These are phyloP conservation scores for Cancer borealis DNA, from an alignment of 2,888 invertebrate genomes.

Conservation along the genomic window DNA sequence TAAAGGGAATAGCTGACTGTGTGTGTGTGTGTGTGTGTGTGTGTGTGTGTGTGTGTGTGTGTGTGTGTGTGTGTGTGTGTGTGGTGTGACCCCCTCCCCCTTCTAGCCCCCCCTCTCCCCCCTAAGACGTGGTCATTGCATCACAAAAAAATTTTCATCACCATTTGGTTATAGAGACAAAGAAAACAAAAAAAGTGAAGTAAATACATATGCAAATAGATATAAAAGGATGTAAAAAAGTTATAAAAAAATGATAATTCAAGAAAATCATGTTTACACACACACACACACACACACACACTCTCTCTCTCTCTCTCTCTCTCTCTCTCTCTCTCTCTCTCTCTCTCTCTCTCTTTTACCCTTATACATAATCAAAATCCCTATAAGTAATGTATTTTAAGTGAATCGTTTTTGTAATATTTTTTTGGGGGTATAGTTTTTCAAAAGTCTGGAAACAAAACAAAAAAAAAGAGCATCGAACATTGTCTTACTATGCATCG, in stretches of 20 bases:
- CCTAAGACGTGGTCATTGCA: neutral
- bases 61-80: slow-evolving; percentile 21
- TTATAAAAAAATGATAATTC: neutral
- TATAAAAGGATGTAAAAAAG: neutral
- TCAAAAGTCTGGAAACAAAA: neutral
- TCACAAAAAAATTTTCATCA: neutral
- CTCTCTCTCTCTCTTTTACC: neutral
- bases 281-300: neutral
- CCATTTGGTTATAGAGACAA: neutral
- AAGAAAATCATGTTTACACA: neutral
- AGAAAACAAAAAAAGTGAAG: neutral
- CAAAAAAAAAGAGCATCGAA: neutral
- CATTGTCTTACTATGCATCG: neutral
- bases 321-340: slow-evolving; percentile 44
- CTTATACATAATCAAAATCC: neutral
- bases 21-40: slow-evolving; percentile 32
- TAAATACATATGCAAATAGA: neutral
- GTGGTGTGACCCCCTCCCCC: neutral
- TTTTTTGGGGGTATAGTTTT: neutral
- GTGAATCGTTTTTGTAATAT: neutral
- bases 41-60: slow-evolving; percentile 12
- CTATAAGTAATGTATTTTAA: neutral
- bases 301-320: slow-evolving; percentile 16
- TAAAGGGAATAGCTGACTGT: neutral
- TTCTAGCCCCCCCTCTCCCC: neutral